Base-by-base conservation (phyloP, 2,888 invertebrate species). In the Fragum whitleyi region DNA sequence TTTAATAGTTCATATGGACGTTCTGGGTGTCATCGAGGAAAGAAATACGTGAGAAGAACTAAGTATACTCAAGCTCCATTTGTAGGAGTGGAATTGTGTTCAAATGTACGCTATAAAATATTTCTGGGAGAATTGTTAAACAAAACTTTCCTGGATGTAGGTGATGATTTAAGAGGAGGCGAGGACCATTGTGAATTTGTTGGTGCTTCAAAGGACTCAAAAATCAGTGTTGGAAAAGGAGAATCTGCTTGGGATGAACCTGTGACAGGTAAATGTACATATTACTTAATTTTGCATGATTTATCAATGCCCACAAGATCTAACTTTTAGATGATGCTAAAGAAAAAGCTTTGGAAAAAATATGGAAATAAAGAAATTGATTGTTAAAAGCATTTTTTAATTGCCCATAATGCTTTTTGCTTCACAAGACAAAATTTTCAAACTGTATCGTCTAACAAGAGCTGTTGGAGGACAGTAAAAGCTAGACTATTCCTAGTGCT, bases 131-230 rank as follows among this genome's bases (percentile, higher is more conserved):
- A 90, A 39, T 82, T 85, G 19, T 79, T 91, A 53, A 57, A 80
- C 7, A 87, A 84, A 21, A 88, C 81, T 19, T 92, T 91, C 85
- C 74, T 88, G 51, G 90, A 91, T 74, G 87, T 92, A 70, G 92
- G 90, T 3, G 92, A 92, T 77, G 83, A 74, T 0, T 68, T 59
- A 1, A 88, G 89, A 0, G 74, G 86, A 74, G 92, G 92, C 7
- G 90, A 92, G 61, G 92, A 92, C 77, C 92, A 92, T 73, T 92
- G 92, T 85, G 90, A 92, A 70, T 92, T 91, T 86, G 90, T 92
- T 16, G 90, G 90, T 32, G 90, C 81, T 23, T 61, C 29, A 0
- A 28, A 55, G 29, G 68, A 75, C 26, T 53, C 73, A 3, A 71
- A 59, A 21, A 75, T 87, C 28, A 81, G 36, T 42, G 77, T 89